A percentile compares a stretch with the other conserved stretches of the same genome.
Conservation (phyloP, 2,797 vertebrate species). For the Ara ararauna region DNA sequence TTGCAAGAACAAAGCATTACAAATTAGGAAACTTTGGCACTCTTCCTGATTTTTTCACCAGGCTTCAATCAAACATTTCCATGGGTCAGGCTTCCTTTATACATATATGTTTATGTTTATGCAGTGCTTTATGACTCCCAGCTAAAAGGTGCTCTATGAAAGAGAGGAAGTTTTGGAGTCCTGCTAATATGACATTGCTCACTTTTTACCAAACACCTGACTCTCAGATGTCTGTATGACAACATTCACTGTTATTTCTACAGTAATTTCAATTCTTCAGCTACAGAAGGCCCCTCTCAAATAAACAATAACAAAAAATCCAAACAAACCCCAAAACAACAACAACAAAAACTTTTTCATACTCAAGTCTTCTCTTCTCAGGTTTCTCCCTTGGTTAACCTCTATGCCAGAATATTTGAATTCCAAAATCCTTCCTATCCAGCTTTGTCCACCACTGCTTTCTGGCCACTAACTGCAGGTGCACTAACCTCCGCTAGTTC, state of each 20-base stretch:
- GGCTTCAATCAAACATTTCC: constrained; percentile 33
- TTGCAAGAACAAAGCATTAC: constrained; percentile 26
- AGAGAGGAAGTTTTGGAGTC: neutral
- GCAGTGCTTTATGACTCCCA: neutral
- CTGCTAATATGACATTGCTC: neutral
- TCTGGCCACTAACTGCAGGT: neutral
- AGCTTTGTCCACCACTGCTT: neutral
- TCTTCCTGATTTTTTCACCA: neutral
- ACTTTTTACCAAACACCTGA: neutral
- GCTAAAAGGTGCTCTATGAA: neutral
- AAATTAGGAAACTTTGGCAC: constrained; percentile 17
- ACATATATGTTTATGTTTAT: constrained; percentile 12
- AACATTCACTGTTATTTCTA: neutral
- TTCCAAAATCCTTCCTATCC: neutral
- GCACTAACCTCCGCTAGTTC: neutral
- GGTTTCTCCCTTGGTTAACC: neutral
- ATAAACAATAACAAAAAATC: neutral
- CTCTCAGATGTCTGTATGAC: neutral
- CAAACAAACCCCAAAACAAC: neutral
- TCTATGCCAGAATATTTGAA: neutral
- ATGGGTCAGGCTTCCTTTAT: constrained; percentile 35
- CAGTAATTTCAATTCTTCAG: neutral
- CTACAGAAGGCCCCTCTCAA: neutral
- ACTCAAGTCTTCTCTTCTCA: neutral
- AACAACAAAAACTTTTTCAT: neutral